Evolutionary conservation across 2,797 vertebrate genomes (phyloP).

Genomic region (Pseudochromis fuscus): DNA sequence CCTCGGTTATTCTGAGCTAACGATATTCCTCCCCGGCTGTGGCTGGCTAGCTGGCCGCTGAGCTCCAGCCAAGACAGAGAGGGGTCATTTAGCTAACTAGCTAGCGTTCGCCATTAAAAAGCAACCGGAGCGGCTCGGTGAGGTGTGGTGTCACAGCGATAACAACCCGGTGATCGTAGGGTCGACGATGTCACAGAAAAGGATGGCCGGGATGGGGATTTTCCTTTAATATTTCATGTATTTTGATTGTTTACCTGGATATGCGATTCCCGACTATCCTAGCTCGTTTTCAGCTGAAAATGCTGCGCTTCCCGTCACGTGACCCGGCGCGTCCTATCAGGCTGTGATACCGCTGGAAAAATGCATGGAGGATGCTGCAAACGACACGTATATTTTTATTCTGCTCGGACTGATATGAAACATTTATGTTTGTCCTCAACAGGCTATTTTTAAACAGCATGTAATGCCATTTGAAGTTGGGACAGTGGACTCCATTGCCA

Average conservation of each 20-base stretch:
- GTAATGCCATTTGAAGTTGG: too few relatives aligned
- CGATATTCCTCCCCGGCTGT: slow-evolving; percentile 51
- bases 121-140: slow-evolving; percentile 46
- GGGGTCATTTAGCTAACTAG: slow-evolving; percentile 84
- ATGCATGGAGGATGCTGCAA: slow-evolving; percentile 61
- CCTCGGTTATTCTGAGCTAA: slow-evolving; percentile 61
- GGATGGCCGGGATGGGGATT: slow-evolving; percentile 40
- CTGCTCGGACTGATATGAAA: slow-evolving; percentile 7
- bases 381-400: slow-evolving; percentile 67
- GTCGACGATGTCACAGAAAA: slow-evolving; percentile 60
- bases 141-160: slow-evolving; percentile 44
- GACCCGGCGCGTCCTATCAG: slow-evolving; percentile 71
- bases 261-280: slow-evolving; percentile 88
- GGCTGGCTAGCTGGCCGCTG: slow-evolving; percentile 78
- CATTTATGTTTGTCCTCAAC: not conserved
- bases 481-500: not conserved
- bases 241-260: slow-evolving; percentile 88
- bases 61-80: slow-evolving; percentile 79
- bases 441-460: not conserved
- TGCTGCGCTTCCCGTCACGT: slow-evolving; percentile 85
- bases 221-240: slow-evolving; percentile 70
- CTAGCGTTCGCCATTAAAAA: slow-evolving; percentile 75
- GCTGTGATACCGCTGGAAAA: slow-evolving; percentile 52
- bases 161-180: slow-evolving; percentile 33
- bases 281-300: slow-evolving; percentile 86